Base-by-base conservation (phyloP, 2,888 invertebrate species). In the Polylopha cassiicola region DNA sequence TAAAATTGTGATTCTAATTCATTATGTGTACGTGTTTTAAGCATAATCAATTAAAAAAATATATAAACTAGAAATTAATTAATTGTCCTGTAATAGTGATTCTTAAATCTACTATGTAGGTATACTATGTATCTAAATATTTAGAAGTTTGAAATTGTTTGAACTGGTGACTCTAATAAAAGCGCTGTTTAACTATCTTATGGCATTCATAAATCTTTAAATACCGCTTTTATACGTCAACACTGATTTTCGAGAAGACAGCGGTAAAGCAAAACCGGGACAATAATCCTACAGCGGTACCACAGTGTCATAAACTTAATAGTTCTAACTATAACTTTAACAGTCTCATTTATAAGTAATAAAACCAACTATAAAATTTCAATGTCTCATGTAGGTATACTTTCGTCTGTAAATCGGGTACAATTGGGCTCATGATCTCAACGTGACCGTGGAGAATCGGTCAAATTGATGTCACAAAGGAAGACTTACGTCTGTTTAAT, bases 291-390 rank as follows among this genome's bases (percentile, higher is more conserved):
- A 54, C 61, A 59, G 61, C 54, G 50, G 52, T 66, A 66, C 65
- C 61, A 61, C 64, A 65, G 50, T 51, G 57, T 72, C 74, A 61
- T 82, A 73, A 78, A 79, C 56, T 65, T 74, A 74, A 79, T 78
- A 76, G 76, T 69, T 63, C 60, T 61, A 66, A 68, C 73, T 68
- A 78, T 80, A 78, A 75, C 77, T 71, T 73, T 80, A 72, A 81
- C 71, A 65, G 72, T 67, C 79, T 79, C 76, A 79, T 82, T 80
- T 80, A 74, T 69, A 72, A 58, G 66, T 74, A 74, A 80, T 81
- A 80, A 84, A 82, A 71, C 57, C 59, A 61, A 70, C 77, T 72
- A 78, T 81, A 80, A 81, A 82, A 67, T 63, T 71, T 73, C 71
- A 74, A 75, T 73, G 70, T 61, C 63, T 61, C 69, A 71, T 70